Percentiles rank a stretch among this genome's conserved stretches.
These are phyloP conservation scores for Bovichtus variegatus DNA, from an alignment of 2,797 vertebrate species.

Conservation along the genomic window DNA sequence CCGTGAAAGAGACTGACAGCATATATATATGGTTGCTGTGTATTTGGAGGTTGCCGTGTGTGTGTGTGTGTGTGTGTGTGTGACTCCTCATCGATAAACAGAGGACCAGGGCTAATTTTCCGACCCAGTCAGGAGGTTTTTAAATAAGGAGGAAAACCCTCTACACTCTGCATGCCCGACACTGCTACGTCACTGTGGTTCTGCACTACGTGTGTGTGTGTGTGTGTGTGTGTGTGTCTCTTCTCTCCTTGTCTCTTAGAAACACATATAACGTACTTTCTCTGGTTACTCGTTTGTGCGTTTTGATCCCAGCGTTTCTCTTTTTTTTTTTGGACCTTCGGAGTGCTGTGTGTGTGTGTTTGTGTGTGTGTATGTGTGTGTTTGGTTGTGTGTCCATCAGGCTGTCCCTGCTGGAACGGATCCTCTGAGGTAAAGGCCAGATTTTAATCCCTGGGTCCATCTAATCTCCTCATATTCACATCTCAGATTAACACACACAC, in stretches of 20 bases:
- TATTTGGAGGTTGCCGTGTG: not conserved
- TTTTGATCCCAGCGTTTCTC: conserved; percentile 51
- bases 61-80: not conserved
- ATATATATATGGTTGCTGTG: not conserved
- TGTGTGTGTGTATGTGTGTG: conserved; percentile 7
- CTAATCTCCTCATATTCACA: conserved; percentile 87
- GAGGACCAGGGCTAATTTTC: conserved; percentile 78
- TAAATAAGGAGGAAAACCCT: conserved; percentile 63
- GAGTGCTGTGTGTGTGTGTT: conserved; percentile 8
- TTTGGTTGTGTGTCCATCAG: conserved; percentile 57
- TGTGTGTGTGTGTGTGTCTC: conserved; percentile 19
- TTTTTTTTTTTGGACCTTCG: conserved; percentile 29
- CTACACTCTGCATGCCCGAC: conserved; percentile 37
- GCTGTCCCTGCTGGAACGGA: conserved; percentile 68
- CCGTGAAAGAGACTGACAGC: not conserved
- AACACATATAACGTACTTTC: conserved; percentile 40
- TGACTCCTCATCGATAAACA: conserved; percentile 78
- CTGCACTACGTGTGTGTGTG: conserved; percentile 18
- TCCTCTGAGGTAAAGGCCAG: conserved; percentile 85
- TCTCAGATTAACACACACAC: conserved; percentile 79
- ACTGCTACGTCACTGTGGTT: conserved; percentile 40
- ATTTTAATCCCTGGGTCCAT: conserved; percentile 84
- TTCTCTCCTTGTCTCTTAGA: conserved; percentile 44
- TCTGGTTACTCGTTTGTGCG: conserved; percentile 41
- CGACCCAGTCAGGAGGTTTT: conserved; percentile 78